Base-by-base conservation (phyloP, 2,888 invertebrate species). In the Drosophila gaucha region DNA sequence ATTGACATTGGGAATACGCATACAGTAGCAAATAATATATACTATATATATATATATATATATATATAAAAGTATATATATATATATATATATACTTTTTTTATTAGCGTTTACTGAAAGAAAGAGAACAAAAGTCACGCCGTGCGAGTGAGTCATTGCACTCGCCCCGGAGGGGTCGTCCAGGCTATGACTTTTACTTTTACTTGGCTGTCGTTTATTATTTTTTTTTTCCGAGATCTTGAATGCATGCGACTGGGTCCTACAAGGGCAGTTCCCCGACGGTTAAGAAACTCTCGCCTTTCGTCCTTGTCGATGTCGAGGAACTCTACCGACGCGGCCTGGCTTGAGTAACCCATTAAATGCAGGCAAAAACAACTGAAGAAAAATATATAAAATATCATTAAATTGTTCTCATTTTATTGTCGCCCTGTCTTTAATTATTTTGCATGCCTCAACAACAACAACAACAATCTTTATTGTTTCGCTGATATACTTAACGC, bases 121-220 rank as follows among this genome's bases (percentile, higher is more conserved):
- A 87, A 88, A 83, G 89, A 88, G 87, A 88, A 87, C 87, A 83
- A 83, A 80, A 87, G 89, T 87, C 82, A 88, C 78, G 82, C 51
- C 70, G 74, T 44, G 46, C 46, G 28, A 26, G 46, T 88, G 89
- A 83, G 89, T 74, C 82, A 88, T 77, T 83, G 82, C 82, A 87
- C 82, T 57, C 74, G 9, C 12, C 63, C 24, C 50, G 71, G 71
- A 46, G 46, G 80, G 64, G 57, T 65, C 75, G 62, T 60, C 51
- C 70, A 54, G 72, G 31, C 56, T 36, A 38, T 6, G 36, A 74
- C 67, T 67, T 73, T 78, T 78, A 78, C 74, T 78, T 78, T 78
- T 72, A 20, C 26, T n/a, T 24, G 24, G 6, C 41, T 41, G 41
- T 41, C 41, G 24, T 26, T 41, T 41, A 9, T 10, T 5, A 26